Conservation (phyloP, 53 echinoderm and acorn worm species). For the Holothuria leucospilota region DNA sequence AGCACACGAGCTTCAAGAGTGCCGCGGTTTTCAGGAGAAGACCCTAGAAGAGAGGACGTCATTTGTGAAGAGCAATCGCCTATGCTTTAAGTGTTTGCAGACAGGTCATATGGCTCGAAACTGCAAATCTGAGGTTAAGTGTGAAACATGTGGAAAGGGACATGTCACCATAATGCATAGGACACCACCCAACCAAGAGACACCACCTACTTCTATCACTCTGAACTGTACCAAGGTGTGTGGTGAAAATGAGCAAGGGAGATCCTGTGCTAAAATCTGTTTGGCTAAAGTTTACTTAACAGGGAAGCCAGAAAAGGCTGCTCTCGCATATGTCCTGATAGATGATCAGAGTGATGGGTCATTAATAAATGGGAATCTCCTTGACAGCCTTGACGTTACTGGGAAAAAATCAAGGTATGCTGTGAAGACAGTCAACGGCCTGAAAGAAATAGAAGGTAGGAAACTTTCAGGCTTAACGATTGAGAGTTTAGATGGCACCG, state of each 20-base stretch:
- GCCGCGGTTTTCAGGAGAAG: slow-evolving; percentile 58
- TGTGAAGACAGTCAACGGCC: slow-evolving; percentile 55
- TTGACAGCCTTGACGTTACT: slow-evolving; percentile 19
- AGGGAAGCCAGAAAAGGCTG: slow-evolving; percentile 51
- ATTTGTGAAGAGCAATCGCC: slow-evolving; percentile 47
- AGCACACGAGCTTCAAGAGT: slow-evolving; percentile 56
- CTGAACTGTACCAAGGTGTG: slow-evolving; percentile 72
- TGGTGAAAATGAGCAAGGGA: slow-evolving; percentile 50
- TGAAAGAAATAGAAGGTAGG: slow-evolving; percentile 64
- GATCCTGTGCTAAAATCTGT: slow-evolving; percentile 78
- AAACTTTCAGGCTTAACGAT: slow-evolving; percentile 61
- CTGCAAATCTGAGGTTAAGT: slow-evolving; percentile 61
- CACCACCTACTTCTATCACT: slow-evolving; percentile 49
- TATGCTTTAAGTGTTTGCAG: slow-evolving; percentile 66
- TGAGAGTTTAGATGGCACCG: slow-evolving; percentile 61
- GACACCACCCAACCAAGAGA: slow-evolving; percentile 47
- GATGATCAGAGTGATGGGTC: slow-evolving; percentile 71
- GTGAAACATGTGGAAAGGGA: slow-evolving; percentile 50
- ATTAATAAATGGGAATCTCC: slow-evolving; percentile 43
- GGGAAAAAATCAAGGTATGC: slow-evolving; percentile 49
- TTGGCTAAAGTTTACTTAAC: slow-evolving; percentile 62
- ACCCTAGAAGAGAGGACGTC: slow-evolving; percentile 51
- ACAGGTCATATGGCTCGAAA: slow-evolving; percentile 58
- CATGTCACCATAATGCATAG: slow-evolving; percentile 55
- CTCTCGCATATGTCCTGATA: slow-evolving; percentile 60